Conservation (phyloP, 2,888 invertebrate genomes). For the Leptopilina drosophilae region DNA sequence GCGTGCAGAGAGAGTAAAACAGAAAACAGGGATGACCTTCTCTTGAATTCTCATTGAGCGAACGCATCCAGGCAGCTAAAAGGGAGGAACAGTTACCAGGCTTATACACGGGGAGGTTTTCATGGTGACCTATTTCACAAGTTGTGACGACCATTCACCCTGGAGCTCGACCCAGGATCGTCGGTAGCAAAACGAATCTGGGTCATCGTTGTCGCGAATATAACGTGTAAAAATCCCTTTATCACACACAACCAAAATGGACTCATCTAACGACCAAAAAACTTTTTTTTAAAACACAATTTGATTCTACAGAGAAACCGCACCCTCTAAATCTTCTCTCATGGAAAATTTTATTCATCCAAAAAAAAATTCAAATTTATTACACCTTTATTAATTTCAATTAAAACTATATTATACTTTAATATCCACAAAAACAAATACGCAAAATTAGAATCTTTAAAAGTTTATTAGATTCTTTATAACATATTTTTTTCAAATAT, state of each 20-base stretch:
- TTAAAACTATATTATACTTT: too few species aligned
- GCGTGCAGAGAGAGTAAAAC: neutral
- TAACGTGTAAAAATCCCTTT: conserved; percentile 46
- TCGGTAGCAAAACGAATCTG: conserved; percentile 56
- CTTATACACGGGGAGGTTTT: conserved; percentile 8
- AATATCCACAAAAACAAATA: too few species aligned
- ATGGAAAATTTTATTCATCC: too few species aligned
- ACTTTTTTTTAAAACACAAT: neutral
- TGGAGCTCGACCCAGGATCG: conserved; percentile 59
- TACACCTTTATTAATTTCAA: too few species aligned
- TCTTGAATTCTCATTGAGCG: conserved; percentile 34
- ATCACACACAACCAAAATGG: neutral
- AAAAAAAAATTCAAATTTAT: too few species aligned
- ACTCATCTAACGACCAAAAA: neutral
- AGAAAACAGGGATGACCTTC: conserved; percentile 13
- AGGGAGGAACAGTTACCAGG: conserved; percentile 20
- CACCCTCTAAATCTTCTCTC: too few species aligned
- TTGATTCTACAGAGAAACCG: too few species aligned
- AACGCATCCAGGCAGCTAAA: conserved; percentile 22
- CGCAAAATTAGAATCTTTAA: too few species aligned
- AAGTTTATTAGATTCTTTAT: too few species aligned
- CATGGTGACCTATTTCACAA: conserved; percentile 63
- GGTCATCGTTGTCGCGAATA: conserved; percentile 62
- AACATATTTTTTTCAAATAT: too few species aligned
- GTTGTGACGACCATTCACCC: conserved; percentile 67